Evolutionary conservation across 2,888 invertebrate species (phyloP), one percentile per base, ranked within the genome.

Genomic region (Eupsilia transversa): DNA sequence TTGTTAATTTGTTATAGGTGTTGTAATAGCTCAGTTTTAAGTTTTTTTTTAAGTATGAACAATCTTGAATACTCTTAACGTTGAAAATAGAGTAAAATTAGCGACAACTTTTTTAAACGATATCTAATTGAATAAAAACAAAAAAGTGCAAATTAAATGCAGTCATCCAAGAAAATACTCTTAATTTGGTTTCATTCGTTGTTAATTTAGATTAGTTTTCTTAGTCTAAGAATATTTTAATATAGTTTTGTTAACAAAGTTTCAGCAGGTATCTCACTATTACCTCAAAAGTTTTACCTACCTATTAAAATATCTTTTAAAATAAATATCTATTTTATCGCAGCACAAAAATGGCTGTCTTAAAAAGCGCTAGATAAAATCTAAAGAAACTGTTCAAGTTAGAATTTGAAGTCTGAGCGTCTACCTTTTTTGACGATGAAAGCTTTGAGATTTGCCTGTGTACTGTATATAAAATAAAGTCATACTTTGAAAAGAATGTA

Each of bases 171-270:
- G n/a, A 75, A 75, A 61, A 70, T 41, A 54, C 23, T 27, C 14
- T 3, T 5, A 75, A 69, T 60, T 65, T 52, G 52, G 69, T 80
- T 80, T 61, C 52, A 80, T 75, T 66, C 33, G n/a, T 66, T 75
- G 52, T 49, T 71, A 49, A 70, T 67, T 74, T 57, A 63, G 14
- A 54, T 65, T 49, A 49, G 6, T 56, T 74, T 61, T 68, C 79
- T 70, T 46, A 63, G 54, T 33, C 30, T 52, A 1, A 54, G 10
- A 70, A 54, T 54, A 54, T 67, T 66, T 57, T 30, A 56, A 27
- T 14, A 43, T n/a, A 63, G 17, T 70, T 57, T 52, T 35, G 3
- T n/a, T 27, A 33, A 38, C 2, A 35, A 74, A 56, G 30, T 65
- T 65, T 27, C 64, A 54, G 27, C 33, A 69, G 74, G 43, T 79